phyloP scores from a whole-genome alignment of 2,797 vertebrate genomes.

The Poeciliopsis presidionis region DNA sequence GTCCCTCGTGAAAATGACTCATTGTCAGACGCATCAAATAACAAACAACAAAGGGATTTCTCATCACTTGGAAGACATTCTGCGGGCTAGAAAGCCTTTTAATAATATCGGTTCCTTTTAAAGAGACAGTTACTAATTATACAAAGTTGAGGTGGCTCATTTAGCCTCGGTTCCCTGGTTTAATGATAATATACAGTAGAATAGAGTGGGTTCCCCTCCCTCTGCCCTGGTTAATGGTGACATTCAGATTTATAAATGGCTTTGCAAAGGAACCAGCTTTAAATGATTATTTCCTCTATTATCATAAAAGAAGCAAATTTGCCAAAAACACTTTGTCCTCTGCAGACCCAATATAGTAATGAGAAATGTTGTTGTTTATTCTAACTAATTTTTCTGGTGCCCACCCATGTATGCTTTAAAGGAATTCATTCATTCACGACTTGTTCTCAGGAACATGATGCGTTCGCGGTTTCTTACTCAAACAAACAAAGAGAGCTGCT shows the following conservation, averaged over 20 bases:
- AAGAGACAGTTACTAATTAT: conserved; percentile 69
- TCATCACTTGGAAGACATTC: conserved; percentile 31
- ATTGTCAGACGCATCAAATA: conserved; percentile 40
- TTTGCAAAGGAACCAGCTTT: conserved; percentile 73
- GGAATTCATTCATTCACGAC: conserved; percentile 81
- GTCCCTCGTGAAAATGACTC: conserved; percentile 39
- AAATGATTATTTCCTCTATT: conserved; percentile 82
- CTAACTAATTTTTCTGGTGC: conserved; percentile 72
- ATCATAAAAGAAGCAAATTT: conserved; percentile 79
- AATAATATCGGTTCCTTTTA: conserved; percentile 57
- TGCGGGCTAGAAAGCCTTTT: conserved; percentile 44
- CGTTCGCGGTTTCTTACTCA: conserved; percentile 75
- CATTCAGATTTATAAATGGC: conserved; percentile 81
- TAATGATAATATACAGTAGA: conserved; percentile 68
- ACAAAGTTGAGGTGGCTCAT: conserved; percentile 69
- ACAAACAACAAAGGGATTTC: conserved; percentile 42
- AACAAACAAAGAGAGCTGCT: conserved; percentile 71
- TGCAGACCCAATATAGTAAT: conserved; percentile 85
- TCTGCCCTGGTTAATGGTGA: conserved; percentile 70
- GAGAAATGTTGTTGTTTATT: conserved; percentile 75
- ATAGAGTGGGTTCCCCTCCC: conserved; percentile 46
- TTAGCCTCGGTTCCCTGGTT: conserved; percentile 63
- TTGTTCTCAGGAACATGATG: conserved; percentile 66
- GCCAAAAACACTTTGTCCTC: conserved; percentile 78
- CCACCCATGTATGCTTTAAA: conserved; percentile 61